These are phyloP conservation scores for Actenoides lindsayi DNA, from an alignment of 2,113 vertebrate genomes.

Conservation along the genomic window DNA sequence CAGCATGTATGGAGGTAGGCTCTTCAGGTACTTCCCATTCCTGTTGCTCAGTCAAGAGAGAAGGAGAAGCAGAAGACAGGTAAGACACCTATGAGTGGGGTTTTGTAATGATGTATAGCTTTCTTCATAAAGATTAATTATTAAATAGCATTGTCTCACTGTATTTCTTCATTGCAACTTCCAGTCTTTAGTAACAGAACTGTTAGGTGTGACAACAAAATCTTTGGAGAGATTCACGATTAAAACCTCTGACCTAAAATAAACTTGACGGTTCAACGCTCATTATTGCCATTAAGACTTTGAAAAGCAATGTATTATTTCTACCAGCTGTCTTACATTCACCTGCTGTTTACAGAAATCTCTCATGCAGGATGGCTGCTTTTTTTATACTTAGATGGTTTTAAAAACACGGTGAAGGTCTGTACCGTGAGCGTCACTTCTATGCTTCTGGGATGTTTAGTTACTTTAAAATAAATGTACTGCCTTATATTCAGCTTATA, in stretches of 20 bases:
- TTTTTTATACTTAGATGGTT: neutral
- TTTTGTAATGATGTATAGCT: neutral
- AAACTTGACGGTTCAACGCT: neutral
- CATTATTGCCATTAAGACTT: neutral
- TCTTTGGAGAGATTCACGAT: neutral
- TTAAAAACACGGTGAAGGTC: neutral
- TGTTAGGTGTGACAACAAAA: neutral
- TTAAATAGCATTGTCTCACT: neutral
- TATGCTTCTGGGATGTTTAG: neutral
- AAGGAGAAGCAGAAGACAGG: neutral
- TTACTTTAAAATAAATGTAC: neutral
- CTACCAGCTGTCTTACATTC: neutral
- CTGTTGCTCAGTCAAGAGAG: neutral
- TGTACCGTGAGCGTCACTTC: neutral
- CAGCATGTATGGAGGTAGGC: neutral
- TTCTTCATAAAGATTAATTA: too few species aligned
- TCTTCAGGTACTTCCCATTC: neutral
- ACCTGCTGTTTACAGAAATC: neutral
- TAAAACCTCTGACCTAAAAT: neutral
- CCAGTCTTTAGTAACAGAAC: neutral
- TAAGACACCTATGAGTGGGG: neutral
- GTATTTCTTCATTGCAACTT: neutral
- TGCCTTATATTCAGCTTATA: neutral
- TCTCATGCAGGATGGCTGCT: neutral
- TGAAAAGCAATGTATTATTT: neutral